These are phyloP conservation scores for Pocota personata DNA, from an alignment of 2,888 invertebrate genomes.

Conservation along the genomic window DNA sequence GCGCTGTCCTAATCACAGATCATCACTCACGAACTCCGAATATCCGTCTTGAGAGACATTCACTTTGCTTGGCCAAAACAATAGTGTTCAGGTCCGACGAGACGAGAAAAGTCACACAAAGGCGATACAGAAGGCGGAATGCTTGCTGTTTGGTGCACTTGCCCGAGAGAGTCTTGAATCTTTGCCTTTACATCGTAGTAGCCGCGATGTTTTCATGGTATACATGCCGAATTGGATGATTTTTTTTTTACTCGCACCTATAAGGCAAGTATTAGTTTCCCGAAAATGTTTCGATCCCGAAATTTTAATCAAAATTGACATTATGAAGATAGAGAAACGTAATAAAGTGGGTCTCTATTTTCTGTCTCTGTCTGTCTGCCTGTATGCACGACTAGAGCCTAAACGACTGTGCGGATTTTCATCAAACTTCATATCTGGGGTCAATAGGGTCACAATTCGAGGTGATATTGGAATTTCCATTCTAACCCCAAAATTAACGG, in stretches of 20 bases:
- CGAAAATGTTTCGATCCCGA: too few species aligned
- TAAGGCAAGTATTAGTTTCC: constrained; percentile 42
- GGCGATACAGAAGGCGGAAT: constrained; percentile 26
- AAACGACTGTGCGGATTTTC: too few species aligned
- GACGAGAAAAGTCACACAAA: constrained; percentile 53
- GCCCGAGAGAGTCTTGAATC: constrained; percentile 27
- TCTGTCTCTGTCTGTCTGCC: too few species aligned
- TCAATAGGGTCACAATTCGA: too few species aligned
- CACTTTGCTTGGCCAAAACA: constrained; percentile 50
- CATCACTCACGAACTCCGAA: constrained; percentile 72
- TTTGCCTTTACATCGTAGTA: constrained; percentile 18
- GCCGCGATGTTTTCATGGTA: constrained; percentile 24
- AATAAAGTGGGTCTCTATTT: too few species aligned
- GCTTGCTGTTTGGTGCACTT: constrained; percentile 47
- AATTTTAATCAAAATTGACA: too few species aligned
- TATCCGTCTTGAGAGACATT: constrained; percentile 57
- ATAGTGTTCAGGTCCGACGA: constrained; percentile 29
- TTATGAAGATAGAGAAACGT: too few species aligned
- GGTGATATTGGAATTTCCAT: too few species aligned
- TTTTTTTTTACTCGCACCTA: constrained; percentile 16
- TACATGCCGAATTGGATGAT: constrained; percentile 44
- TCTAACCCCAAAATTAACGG: too few species aligned
- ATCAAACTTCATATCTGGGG: too few species aligned
- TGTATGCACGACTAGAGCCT: too few species aligned
- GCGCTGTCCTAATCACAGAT: constrained; percentile 71